Conservation (phyloP, 2,113 vertebrate species). For the Holacanthus passer region DNA sequence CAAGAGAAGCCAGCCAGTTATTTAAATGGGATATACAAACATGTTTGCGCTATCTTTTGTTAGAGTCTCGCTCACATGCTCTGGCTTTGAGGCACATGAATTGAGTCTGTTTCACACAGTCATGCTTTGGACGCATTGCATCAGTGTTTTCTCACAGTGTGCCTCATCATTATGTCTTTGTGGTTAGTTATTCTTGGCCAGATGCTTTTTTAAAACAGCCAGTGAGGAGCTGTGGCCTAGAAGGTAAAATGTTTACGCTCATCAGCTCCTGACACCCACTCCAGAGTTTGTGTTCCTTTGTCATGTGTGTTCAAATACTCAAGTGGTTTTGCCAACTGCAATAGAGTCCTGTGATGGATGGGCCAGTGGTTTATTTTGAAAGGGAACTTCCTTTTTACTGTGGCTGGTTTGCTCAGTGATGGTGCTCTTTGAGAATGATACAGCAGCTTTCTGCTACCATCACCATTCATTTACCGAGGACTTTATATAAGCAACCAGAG, state of each 20-base stretch:
- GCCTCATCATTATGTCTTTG: constrained; percentile 26
- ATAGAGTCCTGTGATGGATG: constrained; percentile 11
- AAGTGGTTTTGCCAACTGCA: constrained; percentile 1
- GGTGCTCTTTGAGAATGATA: constrained; percentile 1
- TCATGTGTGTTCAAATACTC: constrained; percentile 8
- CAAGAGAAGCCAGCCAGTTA: neutral
- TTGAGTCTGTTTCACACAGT: constrained; percentile 22
- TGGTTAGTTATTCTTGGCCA: constrained; percentile 35
- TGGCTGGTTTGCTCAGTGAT: neutral
- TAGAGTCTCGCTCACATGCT: neutral
- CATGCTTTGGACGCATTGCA: constrained; percentile 19
- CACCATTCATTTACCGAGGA: constrained; percentile 19
- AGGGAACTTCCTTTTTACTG: constrained; percentile 36
- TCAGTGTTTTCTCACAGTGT: constrained; percentile 38
- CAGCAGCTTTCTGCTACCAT: constrained; percentile 12
- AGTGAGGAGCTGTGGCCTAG: constrained; percentile 2
- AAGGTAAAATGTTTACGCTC: constrained; percentile 27
- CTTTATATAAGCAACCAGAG: constrained; percentile 9
- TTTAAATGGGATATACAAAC: neutral
- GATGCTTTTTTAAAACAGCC: constrained; percentile 12
- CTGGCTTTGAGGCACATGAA: neutral
- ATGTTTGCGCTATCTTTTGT: constrained; percentile 20
- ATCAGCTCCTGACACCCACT: constrained; percentile 25
- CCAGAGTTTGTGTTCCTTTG: constrained; percentile 27
- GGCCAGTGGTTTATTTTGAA: constrained; percentile 44